phyloP scores from a whole-genome alignment of 2,888 invertebrate genomes.

The Dioctria linearis region DNA sequence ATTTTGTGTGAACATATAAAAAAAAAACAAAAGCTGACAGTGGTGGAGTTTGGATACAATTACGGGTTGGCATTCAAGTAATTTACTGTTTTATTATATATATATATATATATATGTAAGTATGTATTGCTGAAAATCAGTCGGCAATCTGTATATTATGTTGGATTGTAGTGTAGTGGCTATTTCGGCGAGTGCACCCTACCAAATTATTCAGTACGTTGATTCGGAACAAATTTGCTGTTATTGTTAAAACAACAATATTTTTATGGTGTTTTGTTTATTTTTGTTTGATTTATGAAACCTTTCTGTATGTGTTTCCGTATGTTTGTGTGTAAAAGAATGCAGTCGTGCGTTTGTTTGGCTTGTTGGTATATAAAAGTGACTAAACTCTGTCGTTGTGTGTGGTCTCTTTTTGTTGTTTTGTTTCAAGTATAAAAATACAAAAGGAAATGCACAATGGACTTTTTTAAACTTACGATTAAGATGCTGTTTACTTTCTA shows the following conservation, averaged over 20 bases:
- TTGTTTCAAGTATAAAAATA: slow-evolving; percentile 19
- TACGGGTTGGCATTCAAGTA: slow-evolving; percentile 23
- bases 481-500: slow-evolving; percentile 9
- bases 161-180: neutral
- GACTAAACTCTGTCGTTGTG: no score
- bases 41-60: neutral
- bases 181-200: slow-evolving; percentile 24
- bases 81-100: slow-evolving; percentile 17
- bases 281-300: slow-evolving; percentile 8
- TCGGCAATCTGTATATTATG: neutral
- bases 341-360: neutral
- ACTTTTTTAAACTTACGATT: slow-evolving; percentile 26
- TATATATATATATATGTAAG: no score
- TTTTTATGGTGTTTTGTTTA: neutral
- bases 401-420: neutral
- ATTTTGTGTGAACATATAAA: slow-evolving; percentile 27
- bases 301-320: neutral
- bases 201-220: neutral
- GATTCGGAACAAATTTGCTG: slow-evolving; percentile 17
- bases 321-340: slow-evolving; percentile 1
- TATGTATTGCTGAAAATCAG: no score
- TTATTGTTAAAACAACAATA: no score
- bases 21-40: slow-evolving; percentile 26
- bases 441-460: slow-evolving; percentile 3
- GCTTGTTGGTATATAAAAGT: no score